phyloP scores from a whole-genome alignment of 2,113 vertebrate species.

The Passer montanus region DNA sequence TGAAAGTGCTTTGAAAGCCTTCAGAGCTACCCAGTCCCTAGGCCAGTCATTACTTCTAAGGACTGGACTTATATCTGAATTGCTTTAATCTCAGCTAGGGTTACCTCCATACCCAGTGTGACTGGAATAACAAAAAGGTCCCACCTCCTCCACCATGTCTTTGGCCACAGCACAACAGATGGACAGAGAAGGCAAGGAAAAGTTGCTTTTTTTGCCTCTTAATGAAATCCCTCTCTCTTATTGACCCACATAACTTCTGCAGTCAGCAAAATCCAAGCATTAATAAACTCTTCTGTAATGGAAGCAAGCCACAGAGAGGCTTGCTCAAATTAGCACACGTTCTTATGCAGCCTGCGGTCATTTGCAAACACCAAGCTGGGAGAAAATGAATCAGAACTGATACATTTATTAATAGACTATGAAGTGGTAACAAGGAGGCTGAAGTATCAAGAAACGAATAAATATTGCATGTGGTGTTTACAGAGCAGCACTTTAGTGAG shows the following conservation, averaged over 20 bases:
- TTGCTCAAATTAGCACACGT: neutral
- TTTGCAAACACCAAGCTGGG: neutral
- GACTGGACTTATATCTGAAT: neutral
- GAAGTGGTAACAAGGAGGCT: slow-evolving; percentile 26
- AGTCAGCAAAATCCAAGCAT: neutral
- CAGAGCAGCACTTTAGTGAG: neutral
- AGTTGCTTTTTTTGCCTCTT: neutral
- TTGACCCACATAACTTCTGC: neutral
- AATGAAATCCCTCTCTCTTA: neutral
- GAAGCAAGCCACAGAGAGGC: neutral
- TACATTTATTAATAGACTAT: slow-evolving; percentile 51
- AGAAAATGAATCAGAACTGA: neutral
- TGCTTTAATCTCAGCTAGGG: neutral
- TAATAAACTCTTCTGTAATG: slow-evolving; percentile 1
- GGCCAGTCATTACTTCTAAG: neutral
- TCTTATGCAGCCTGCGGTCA: slow-evolving; percentile 27
- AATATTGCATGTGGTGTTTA: slow-evolving; percentile 49
- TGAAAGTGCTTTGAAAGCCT: neutral
- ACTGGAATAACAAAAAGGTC: neutral
- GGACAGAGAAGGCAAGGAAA: neutral
- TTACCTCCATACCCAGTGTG: neutral
- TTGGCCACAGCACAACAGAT: neutral
- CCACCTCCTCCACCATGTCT: neutral
- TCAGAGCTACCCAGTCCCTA: neutral
- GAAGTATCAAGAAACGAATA: slow-evolving; percentile 34